phyloP scores from a whole-genome alignment of 2,888 invertebrate species.

The Synanthedon formicaeformis region DNA sequence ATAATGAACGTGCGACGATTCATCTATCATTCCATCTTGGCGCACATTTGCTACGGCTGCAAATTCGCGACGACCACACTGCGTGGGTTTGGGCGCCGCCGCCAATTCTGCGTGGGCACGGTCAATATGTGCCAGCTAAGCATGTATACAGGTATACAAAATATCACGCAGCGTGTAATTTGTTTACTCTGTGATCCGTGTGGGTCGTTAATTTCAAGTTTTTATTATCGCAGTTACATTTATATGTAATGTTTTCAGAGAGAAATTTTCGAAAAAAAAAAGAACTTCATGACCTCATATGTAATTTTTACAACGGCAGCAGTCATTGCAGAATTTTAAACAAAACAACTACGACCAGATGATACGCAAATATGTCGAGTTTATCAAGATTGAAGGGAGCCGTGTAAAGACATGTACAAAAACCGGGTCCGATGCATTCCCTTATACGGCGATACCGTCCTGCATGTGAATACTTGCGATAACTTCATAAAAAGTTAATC shows the following conservation, averaged over 20 bases:
- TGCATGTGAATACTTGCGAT: conserved; percentile 51
- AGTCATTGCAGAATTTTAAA: background rate
- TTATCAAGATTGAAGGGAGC: conserved; percentile 56
- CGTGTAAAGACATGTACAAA: conserved; percentile 38
- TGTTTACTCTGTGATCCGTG: background rate
- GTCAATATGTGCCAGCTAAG: conserved; percentile 7
- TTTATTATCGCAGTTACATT: background rate
- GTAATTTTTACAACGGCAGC: background rate
- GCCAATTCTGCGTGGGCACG: conserved; percentile 11
- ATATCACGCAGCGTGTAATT: background rate
- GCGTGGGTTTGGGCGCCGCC: conserved; percentile 18
- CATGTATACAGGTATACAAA: conserved; percentile 8
- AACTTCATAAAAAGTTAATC: conserved; percentile 56
- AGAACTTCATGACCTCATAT: too few relatives aligned
- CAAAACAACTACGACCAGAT: conserved; percentile 13
- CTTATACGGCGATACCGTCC: conserved; percentile 47
- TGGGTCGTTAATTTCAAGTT: background rate
- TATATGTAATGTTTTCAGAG: background rate
- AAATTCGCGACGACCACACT: conserved; percentile 8
- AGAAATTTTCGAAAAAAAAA: background rate
- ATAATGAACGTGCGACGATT: conserved; percentile 16
- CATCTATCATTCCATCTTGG: conserved; percentile 14
- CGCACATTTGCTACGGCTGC: conserved; percentile 5
- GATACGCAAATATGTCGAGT: conserved; percentile 42
- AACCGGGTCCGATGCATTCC: conserved; percentile 41